Conservation (phyloP, 2,113 vertebrate genomes). For the Campylorhamphus procurvoides region DNA sequence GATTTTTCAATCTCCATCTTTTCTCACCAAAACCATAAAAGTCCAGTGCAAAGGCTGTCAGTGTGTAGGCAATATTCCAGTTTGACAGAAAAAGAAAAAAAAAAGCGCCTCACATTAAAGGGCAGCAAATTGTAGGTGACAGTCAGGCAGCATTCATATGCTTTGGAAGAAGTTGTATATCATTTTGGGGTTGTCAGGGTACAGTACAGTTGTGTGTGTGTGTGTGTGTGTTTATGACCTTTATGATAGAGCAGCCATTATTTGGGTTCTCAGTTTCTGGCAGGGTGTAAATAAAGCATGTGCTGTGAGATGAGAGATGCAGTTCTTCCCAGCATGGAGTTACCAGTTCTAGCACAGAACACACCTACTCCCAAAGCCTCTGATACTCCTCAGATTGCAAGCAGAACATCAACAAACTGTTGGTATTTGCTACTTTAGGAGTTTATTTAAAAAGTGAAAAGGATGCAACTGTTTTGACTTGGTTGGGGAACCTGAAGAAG, state of each 20-base stretch:
- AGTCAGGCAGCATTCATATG: background rate
- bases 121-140: background rate
- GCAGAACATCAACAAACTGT: background rate
- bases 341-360: background rate
- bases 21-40: background rate
- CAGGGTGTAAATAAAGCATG: background rate
- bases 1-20: background rate
- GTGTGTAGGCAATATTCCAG: background rate
- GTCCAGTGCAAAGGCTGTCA: background rate
- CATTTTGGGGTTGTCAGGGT: background rate
- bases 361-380: background rate
- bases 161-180: background rate
- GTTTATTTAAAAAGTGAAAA: background rate
- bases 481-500: background rate
- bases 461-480: accelerated
- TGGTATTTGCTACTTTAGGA: background rate
- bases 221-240: accelerated
- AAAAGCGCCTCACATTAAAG: background rate
- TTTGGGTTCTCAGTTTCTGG: background rate
- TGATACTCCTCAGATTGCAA: background rate
- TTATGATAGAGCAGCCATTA: background rate
- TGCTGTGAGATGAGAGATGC: background rate
- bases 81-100: background rate
- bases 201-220: background rate
- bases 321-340: background rate